A percentile compares a stretch with the other conserved stretches of the same genome.
Evolutionary conservation across 2,797 vertebrate species (phyloP).

Genomic region (Phyllotis vaccarum): DNA sequence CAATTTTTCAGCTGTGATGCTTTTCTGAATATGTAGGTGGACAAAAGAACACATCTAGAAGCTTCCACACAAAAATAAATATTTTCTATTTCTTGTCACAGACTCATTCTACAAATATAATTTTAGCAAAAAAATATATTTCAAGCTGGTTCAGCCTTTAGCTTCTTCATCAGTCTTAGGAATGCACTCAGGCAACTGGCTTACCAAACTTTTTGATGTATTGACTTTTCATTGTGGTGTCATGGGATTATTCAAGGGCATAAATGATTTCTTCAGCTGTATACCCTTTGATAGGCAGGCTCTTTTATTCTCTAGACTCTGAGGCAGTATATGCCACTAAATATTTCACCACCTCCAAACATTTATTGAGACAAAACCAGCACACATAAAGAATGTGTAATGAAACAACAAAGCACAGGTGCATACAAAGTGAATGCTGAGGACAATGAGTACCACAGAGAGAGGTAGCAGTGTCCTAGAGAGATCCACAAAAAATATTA

Average conservation of each 20-base stretch:
- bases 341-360: not conserved
- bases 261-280: constrained; percentile 35
- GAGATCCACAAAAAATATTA: not conserved
- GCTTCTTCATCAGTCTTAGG: constrained; percentile 10
- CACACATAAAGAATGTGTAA: not conserved
- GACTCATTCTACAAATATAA: constrained; percentile 10
- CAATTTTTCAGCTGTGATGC: constrained; percentile 23
- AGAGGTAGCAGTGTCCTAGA: not conserved
- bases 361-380: constrained; percentile 30
- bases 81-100: constrained; percentile 34
- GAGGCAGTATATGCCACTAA: constrained; percentile 3
- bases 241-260: constrained; percentile 30
- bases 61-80: constrained; percentile 51
- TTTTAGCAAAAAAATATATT: constrained; percentile 39
- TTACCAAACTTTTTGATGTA: constrained; percentile 44
- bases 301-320: constrained; percentile 47
- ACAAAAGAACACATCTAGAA: constrained; percentile 1
- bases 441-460: not conserved
- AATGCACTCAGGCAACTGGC: not conserved
- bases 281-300: not conserved
- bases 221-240: not conserved
- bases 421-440: not conserved
- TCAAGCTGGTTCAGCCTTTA: not conserved
- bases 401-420: not conserved
- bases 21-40: not conserved